Base-by-base conservation (phyloP, 2,797 vertebrate genomes). In the Mergus octosetaceus region DNA sequence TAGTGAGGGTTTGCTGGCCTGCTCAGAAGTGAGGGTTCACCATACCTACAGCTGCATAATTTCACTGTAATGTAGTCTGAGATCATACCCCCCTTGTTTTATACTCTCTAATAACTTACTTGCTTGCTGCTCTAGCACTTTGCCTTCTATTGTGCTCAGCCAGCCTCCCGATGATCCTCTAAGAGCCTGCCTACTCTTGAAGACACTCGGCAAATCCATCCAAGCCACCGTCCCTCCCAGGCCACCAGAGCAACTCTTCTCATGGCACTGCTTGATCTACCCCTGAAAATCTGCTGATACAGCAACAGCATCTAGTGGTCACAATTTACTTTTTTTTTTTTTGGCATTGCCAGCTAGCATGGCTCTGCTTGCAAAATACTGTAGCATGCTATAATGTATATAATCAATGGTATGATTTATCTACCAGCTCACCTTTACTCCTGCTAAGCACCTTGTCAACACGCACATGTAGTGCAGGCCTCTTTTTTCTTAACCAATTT, bases 1-100 rank as follows among this genome's bases (percentile, higher is more conserved):
- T n/a, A 72, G 81, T 19, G 80, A 90, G 61, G 71, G 85, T 90
- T 39, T 90, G 88, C 88, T 85, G 91, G 81, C 69, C 78, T 83
- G 75, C 84, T 83, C 86, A 85, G 75, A 80, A 69, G 72, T 39
- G 51, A 96, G 75, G 61, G 91, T 27, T 96, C 93, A 61, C 86
- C 72, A 24, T 83, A 71, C 57, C 84, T 73, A 68, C 75, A 90
- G 86, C 51, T 92, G 87, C 30, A 30, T 39, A 64, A 85, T 77
- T 95, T 77, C 68, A 49, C 57, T 9, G 0, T 53, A 87, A 90
- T 27, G 28, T 36, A 79, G 81, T 74, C 86, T 89, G 64, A 36
- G 70, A 88, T 61, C 91, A 82, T 5, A 79, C 9, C 14, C 7
- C 30, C 30, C n/a, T 38, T 90, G 66, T 32, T 60, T 85, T 76